Evolutionary conservation across 2,797 vertebrate genomes (phyloP), one percentile per base, ranked within the genome.

Genomic region (Benthosema pterotum): DNA sequence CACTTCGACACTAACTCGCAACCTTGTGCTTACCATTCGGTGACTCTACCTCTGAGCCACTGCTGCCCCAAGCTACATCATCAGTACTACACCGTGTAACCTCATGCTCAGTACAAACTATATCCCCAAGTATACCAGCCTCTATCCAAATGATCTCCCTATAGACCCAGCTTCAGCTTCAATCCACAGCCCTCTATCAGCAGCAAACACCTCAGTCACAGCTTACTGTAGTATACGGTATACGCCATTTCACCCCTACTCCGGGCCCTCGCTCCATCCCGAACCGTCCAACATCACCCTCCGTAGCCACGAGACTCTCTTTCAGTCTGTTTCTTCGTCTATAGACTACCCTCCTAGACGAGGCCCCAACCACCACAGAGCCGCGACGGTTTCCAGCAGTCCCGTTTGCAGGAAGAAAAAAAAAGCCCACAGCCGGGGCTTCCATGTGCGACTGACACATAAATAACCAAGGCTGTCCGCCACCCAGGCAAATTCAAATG

Each of bases 401-500:
- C 80, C 78, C 74, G 22, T 25, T 22, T 22, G 2, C 22, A 88
- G 84, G n/a, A n/a, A n/a, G n/a, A n/a, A n/a, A n/a, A n/a, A n/a
- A n/a, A n/a, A n/a, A n/a, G n/a, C n/a, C 81, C 77, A 70, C 90
- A 90, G 85, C 85, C 87, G 70, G 78, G 82, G 88, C 87, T 91
- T 89, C 89, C 88, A 91, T 91, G 90, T 97, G 95, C 94, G 94
- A 96, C 95, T 96, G 96, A 97, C 94, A 97, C 94, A 94, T 96
- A 97, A 97, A 97, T 98, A 98, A 97, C 95, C 94, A 94, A 95
- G 94, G 93, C 94, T 95, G 94, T 95, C 95, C 94, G 93, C 95
- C 96, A 95, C 96, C 94, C 95, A 95, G 94, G 94, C 94, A 97
- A 98, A 98, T 98, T 99, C 96, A 98, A 98, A 98, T 97, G 95